Evolutionary conservation across 1,140 invertebrate genomes (phyloP), one percentile per base, ranked within the genome.

Genomic region (Mactra quadrangularis): DNA sequence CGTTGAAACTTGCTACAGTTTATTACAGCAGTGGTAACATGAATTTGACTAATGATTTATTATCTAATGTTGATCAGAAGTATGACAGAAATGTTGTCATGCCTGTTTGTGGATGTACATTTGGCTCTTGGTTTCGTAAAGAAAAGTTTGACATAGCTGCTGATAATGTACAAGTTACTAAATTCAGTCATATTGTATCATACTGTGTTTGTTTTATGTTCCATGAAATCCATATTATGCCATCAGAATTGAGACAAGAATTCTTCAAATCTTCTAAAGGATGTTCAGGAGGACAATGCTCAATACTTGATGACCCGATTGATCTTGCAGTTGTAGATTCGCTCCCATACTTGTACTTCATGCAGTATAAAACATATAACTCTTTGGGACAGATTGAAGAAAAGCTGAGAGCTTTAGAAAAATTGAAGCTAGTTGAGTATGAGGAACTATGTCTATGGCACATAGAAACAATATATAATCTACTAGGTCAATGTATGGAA

Each of bases 361-460:
- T 66, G 2, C 62, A 45, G 38, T 66, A 66, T 38, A 41, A 45
- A 22, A 66, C 35, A 4, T 66, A 45, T 22, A 45, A 38, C 62
- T n/a, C 27, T 25, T n/a, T 45, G 25, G 13, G 22, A 38, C 19
- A 22, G 15, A 22, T n/a, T 0, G 7, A 27, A 25, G 19, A 66
- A 41, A 7, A 66, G 25, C 35, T 41, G 22, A 15, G 0, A 11
- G 62, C 62, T 1, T 22, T 66, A 1, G 22, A 1, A 1, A 41
- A 66, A 3, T 13, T 66, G 9, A 15, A 6, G 2, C 31, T 13
- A 1, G n/a, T 9, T 15, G 45, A 41, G n/a, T 3, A 27, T 1
- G 13, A 1, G 7, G 62, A 66, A 22, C 35, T 1, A 45, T 22
- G 45, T 7, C n/a, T 66, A 15, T 29, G 4, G 25, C 62, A 66